A percentile compares a stretch with the other conserved stretches of the same genome.
Evolutionary conservation across 2,888 invertebrate genomes (phyloP).

Genomic region (Erpobdella octoculata): DNA sequence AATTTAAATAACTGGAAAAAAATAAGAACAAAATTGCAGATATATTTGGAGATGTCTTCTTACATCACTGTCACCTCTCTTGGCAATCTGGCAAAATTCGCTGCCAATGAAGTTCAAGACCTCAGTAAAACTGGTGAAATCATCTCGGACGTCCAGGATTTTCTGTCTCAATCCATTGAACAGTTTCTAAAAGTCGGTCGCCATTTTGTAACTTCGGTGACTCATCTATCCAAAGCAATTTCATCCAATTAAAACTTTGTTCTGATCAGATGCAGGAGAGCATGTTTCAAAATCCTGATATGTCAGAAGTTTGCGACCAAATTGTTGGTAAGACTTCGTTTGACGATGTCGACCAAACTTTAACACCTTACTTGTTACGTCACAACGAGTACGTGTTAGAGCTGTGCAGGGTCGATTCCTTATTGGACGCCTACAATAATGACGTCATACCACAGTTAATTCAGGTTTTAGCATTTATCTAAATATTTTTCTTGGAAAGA

Average conservation of each 20-base stretch:
- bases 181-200: background rate
- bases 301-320: background rate
- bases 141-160: background rate
- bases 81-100: background rate
- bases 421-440: slow-evolving; percentile 15
- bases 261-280: slow-evolving; percentile 2
- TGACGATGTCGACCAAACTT: background rate
- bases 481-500: too few species aligned
- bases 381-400: slow-evolving; percentile 19
- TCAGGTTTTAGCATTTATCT: background rate
- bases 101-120: background rate
- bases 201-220: background rate
- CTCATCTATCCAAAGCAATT: too few species aligned
- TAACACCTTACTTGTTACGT: background rate
- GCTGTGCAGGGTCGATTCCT: slow-evolving; percentile 2
- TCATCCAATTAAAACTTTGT: background rate
- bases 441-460: background rate
- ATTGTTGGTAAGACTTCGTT: background rate
- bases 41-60: background rate
- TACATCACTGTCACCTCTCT: background rate
- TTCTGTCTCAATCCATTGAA: background rate
- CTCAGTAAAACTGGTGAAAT: background rate
- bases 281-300: background rate
- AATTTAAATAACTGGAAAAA: too few species aligned
- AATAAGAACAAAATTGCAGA: background rate